Evolutionary conservation across 2,113 vertebrate genomes (phyloP).

Genomic region (Dunckerocampus dactyliophorus): DNA sequence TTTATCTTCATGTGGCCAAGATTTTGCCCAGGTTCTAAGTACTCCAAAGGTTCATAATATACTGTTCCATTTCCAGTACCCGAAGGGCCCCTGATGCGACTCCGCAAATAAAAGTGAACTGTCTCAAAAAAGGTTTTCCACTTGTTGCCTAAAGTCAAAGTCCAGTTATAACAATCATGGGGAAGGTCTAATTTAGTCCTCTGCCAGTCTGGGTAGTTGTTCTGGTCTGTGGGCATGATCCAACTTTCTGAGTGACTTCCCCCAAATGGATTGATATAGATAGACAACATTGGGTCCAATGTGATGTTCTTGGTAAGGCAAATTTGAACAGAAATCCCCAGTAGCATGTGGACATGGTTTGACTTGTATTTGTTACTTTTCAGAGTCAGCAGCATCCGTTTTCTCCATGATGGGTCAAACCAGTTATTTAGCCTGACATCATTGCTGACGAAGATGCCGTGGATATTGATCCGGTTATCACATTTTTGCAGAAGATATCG

Average conservation of each 20-base stretch:
- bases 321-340: constrained; percentile 79
- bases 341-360: constrained; percentile 78
- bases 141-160: constrained; percentile 77
- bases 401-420: constrained; percentile 81
- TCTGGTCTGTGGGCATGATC: constrained; percentile 79
- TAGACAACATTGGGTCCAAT: constrained; percentile 75
- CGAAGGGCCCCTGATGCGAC: constrained; percentile 68
- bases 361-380: constrained; percentile 83
- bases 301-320: constrained; percentile 82
- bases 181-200: constrained; percentile 79
- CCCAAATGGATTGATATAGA: constrained; percentile 80
- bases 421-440: constrained; percentile 78
- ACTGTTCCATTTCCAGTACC: constrained; percentile 63
- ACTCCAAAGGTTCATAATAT: constrained; percentile 76
- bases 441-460: constrained; percentile 81
- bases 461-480: constrained; percentile 73
- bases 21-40: constrained; percentile 71
- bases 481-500: constrained; percentile 75
- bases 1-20: constrained; percentile 82
- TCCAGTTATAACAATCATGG: constrained; percentile 81
- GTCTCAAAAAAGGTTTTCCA: constrained; percentile 84
- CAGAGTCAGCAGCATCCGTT: constrained; percentile 79
- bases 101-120: constrained; percentile 79
- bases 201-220: constrained; percentile 79
- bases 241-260: constrained; percentile 81